phyloP scores from a whole-genome alignment of 2,797 vertebrate genomes.

The Tamandua tetradactyla region DNA sequence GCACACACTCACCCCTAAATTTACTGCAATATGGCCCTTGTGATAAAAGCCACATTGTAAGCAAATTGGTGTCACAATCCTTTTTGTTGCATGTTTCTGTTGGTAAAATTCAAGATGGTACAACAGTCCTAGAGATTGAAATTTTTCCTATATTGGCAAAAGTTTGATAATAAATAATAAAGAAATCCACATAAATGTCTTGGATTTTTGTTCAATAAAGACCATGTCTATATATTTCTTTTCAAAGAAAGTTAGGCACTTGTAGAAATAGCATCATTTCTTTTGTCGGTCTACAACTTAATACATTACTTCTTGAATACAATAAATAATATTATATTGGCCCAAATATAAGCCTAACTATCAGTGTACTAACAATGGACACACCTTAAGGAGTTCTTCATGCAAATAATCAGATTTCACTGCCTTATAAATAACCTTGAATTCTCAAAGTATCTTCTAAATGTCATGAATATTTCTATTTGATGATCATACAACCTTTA shows the following conservation, averaged over 20 bases:
- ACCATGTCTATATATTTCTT: constrained; percentile 7
- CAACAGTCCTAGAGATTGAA: background rate
- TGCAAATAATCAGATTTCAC: background rate
- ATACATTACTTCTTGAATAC: background rate
- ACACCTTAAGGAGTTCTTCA: background rate
- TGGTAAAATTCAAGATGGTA: background rate
- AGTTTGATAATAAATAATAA: background rate
- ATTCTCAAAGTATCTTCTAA: constrained; percentile 24
- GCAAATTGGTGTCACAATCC: background rate
- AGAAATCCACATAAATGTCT: background rate
- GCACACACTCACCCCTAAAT: background rate
- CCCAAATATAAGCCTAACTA: background rate
- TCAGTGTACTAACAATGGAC: background rate
- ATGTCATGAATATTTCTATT: background rate
- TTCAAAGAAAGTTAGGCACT: background rate
- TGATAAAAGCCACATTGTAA: background rate
- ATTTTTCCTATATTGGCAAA: background rate
- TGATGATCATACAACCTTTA: background rate
- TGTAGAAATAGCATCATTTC: background rate
- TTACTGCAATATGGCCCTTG: background rate
- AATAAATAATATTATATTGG: background rate
- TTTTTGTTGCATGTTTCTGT: background rate
- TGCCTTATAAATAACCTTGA: constrained; percentile 14
- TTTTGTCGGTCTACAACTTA: background rate
- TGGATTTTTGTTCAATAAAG: background rate